Conservation (phyloP, 2,113 vertebrate genomes). For the Lagenorhynchus albirostris region DNA sequence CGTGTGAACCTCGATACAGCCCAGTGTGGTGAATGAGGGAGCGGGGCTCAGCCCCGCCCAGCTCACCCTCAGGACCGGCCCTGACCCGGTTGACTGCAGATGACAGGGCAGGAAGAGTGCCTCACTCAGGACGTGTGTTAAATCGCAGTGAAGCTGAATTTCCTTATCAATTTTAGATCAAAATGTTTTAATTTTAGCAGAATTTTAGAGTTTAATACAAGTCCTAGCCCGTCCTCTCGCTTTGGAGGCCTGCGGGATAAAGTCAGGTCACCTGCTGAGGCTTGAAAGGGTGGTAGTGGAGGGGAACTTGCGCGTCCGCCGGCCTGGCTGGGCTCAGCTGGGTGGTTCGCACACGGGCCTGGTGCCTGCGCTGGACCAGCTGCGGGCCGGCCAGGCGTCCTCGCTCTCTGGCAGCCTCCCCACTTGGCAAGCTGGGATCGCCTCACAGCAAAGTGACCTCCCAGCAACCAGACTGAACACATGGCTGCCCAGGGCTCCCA, state of each 20-base stretch:
- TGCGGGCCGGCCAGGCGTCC: not conserved
- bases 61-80: not conserved
- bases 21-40: not conserved
- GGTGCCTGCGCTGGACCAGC: accelerated
- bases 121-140: not conserved
- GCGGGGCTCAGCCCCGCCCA: too few species aligned
- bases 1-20: not conserved
- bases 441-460: not conserved
- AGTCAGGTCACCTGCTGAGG: not conserved
- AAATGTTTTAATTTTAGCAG: not conserved
- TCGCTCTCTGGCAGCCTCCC: not conserved
- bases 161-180: not conserved
- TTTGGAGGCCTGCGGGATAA: not conserved
- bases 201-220: not conserved
- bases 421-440: not conserved
- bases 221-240: not conserved
- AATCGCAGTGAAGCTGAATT: not conserved
- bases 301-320: not conserved
- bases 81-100: not conserved
- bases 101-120: not conserved
- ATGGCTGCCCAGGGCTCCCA: not conserved
- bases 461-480: not conserved
- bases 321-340: not conserved
- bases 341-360: not conserved
- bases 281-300: not conserved